Evolutionary conservation across 2,797 vertebrate genomes (phyloP).

Genomic region (Neostethus bicornis): DNA sequence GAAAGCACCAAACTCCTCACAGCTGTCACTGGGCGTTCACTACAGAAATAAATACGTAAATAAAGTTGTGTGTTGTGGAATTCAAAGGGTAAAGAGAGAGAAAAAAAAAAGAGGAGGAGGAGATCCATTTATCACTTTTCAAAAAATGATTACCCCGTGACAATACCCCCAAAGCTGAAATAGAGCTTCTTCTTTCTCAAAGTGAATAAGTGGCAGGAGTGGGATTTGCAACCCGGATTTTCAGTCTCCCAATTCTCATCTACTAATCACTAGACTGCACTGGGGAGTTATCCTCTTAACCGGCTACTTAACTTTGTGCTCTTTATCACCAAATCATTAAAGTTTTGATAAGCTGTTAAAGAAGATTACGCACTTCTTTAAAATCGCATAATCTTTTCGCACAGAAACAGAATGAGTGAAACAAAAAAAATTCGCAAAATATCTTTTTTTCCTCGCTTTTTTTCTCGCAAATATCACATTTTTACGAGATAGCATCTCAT

Average conservation of each 20-base stretch:
- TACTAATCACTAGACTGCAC: conserved; percentile 86
- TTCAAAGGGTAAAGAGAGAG: conserved; percentile 60
- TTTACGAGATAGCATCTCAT: conserved; percentile 43
- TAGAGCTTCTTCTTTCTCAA: conserved; percentile 74
- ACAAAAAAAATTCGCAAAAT: conserved; percentile 78
- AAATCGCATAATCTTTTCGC: conserved; percentile 83
- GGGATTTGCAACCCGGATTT: conserved; percentile 84
- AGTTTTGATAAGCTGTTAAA: conserved; percentile 88
- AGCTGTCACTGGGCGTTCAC: conserved; percentile 68
- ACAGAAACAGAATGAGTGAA: conserved; percentile 72
- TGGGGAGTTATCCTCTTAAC: conserved; percentile 87
- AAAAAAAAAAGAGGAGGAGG: too few relatives aligned
- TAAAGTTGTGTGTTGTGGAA: conserved; percentile 65
- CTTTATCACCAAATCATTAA: conserved; percentile 88
- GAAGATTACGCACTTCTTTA: conserved; percentile 85
- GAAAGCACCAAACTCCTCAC: conserved; percentile 54
- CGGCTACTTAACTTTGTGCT: conserved; percentile 87
- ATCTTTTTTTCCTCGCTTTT: conserved; percentile 66
- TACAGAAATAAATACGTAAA: conserved; percentile 73
- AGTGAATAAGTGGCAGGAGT: conserved; percentile 82
- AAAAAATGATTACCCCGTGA: conserved; percentile 78
- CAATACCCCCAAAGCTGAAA: conserved; percentile 77
- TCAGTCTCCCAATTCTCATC: conserved; percentile 82
- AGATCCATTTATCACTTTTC: conserved; percentile 75
- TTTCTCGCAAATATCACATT: conserved; percentile 51